Percentiles rank a stretch among this genome's conserved stretches.
Evolutionary conservation across 1,140 invertebrate species (phyloP).

Genomic region (Zaprionus tsacasi): DNA sequence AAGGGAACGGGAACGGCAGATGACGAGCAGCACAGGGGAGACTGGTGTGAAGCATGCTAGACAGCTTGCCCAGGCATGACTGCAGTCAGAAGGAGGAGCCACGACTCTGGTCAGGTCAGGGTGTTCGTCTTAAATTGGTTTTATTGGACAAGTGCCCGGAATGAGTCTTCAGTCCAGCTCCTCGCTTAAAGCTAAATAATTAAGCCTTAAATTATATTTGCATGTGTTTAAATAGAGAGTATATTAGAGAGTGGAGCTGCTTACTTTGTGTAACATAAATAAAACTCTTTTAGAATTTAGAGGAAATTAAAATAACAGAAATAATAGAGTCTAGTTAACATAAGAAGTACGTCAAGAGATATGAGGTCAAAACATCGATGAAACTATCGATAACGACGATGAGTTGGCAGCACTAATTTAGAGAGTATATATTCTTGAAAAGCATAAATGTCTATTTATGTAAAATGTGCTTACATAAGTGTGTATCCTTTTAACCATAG

Average conservation of each 20-base stretch:
- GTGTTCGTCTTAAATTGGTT: slow-evolving; percentile 45
- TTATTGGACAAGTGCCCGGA: slow-evolving; percentile 23
- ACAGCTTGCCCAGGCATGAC: slow-evolving; percentile 12
- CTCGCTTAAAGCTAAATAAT: slow-evolving; percentile 1
- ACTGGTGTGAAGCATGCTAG: slow-evolving; percentile 16
- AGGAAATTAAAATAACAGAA: not conserved
- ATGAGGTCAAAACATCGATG: too few species aligned
- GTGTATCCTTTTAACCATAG: too few species aligned
- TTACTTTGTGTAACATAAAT: not conserved
- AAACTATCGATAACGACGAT: too few species aligned
- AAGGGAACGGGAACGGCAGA: not conserved
- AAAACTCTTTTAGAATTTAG: not conserved
- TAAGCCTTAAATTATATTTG: not conserved
- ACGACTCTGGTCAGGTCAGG: slow-evolving; percentile 11
- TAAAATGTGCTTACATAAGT: too few species aligned
- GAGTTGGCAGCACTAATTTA: too few species aligned
- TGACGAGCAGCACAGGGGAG: not conserved
- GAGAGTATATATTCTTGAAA: too few species aligned
- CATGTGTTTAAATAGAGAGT: not conserved
- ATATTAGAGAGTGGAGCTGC: not conserved
- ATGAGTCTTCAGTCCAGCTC: not conserved
- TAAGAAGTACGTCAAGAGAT: too few species aligned
- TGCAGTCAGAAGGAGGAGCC: not conserved
- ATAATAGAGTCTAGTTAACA: not conserved
- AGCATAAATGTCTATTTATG: too few species aligned